Base-by-base conservation (phyloP, 2,113 vertebrate genomes). In the Myanophis thanlyinensis region DNA sequence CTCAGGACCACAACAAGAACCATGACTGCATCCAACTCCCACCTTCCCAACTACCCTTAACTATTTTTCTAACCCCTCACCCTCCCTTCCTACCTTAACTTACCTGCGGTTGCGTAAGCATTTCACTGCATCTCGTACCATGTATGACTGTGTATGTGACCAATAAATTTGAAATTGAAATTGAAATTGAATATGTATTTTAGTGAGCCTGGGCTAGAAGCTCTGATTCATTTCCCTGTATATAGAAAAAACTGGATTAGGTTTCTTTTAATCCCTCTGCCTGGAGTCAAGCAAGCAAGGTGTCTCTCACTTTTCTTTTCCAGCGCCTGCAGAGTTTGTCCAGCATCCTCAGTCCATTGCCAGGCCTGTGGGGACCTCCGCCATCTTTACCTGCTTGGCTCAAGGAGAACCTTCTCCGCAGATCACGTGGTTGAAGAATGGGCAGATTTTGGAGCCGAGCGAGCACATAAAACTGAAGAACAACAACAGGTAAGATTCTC, bases 391-490 rank as follows among this genome's bases (percentile, higher is more conserved):
- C 0, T 99, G 99, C 22, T 98, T 99, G 93, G 99, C 98, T 0
- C 98, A 99, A 95, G 99, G 99, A 0, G 99, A 99, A 51, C 99
- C 99, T 0, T 97, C 98, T 0, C 99, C 99, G 0, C 98, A 99
- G 73, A 98, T 99, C 96, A 99, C 98, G 0, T 99, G 99, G 99
- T 95, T 99, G 97, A 99, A 99, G 97, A 99, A 99, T 0, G 99
- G 99, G 5, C 98, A 99, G 96, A 98, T 99, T 89, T 97, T 99
- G 95, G 98, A 99, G 95, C 98, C 99, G 0, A 98, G 98, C 0
- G 98, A 98, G 20, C 99, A 99, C 15, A 98, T 99, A 95, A 99
- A 98, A 95, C 98, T 99, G 97, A 99, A 98, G 98, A 99, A 99
- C 89, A 99, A 99, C 97, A 99, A 99, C 98, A 99, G 99, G 99